Evolutionary conservation across 2,888 invertebrate species (phyloP).

Genomic region (Caenorhabditis afra): DNA sequence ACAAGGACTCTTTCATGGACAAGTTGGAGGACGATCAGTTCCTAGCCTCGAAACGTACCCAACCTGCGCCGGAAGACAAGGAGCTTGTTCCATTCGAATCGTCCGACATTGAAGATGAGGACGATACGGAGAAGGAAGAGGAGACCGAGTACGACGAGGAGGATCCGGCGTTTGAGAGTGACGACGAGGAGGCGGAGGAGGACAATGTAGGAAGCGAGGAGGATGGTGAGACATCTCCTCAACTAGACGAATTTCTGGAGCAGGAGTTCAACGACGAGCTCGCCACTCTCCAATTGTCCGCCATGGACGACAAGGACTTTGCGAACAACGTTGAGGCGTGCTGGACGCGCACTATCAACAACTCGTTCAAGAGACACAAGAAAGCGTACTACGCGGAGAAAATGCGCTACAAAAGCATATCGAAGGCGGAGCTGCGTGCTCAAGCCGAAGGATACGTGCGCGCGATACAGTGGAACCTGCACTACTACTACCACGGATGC

Average conservation of each 20-base stretch:
- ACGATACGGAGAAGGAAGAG: conserved; percentile 19
- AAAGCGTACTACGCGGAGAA: conserved; percentile 88
- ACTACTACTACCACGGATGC: conserved; percentile 96
- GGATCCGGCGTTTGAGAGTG: conserved; percentile 54
- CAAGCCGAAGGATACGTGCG: conserved; percentile 92
- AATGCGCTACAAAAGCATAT: conserved; percentile 86
- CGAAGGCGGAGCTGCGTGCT: conserved; percentile 87
- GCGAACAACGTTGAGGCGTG: conserved; percentile 68
- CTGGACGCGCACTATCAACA: conserved; percentile 81
- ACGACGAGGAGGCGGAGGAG: conserved; percentile 60
- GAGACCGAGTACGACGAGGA: conserved; percentile 81
- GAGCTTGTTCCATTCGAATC: conserved; percentile 59
- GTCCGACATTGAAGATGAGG: conserved; percentile 54
- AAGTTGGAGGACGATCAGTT: conserved; percentile 45
- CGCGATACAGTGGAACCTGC: conserved; percentile 96
- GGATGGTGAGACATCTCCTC: neutral
- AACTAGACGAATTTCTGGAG: conserved; percentile 18
- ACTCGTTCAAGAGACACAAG: conserved; percentile 90
- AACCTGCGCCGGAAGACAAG: conserved; percentile 10
- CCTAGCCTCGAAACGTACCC: conserved; percentile 31
- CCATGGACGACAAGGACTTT: conserved; percentile 69
- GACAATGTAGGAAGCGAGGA: conserved; percentile 19
- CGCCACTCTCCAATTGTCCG: conserved; percentile 59
- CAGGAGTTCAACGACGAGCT: conserved; percentile 65
- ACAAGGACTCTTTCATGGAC: conserved; percentile 57